Evolutionary conservation across 2,113 vertebrate genomes (phyloP), one percentile per base, ranked within the genome.

Genomic region (Myotis lucifugus): DNA sequence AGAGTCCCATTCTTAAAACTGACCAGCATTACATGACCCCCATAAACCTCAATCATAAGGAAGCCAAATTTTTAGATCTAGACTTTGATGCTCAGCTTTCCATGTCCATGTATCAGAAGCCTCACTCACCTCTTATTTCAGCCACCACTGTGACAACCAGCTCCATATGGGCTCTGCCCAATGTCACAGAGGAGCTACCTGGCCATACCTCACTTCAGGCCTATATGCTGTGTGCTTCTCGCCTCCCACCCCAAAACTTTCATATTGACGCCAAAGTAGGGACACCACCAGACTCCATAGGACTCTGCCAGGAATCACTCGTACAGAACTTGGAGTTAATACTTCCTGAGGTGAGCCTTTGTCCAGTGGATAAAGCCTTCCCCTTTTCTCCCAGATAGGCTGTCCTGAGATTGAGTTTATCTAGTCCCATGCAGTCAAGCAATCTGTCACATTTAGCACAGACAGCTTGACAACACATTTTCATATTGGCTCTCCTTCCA

Each of bases 41-140:
- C 42, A 46, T 42, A 42, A 78, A 34, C 18, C 21, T 15, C 37
- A 87, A 61, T 52, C 82, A 73, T 40, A 40, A 91, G 54, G 42
- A 34, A 88, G n/a, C 73, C 72, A 93, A 70, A 27, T 66, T 85
- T 85, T 81, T 23, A 88, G 14, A 88, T 76, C 52, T 67, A 85
- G 25, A 73, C 21, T 85, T 67, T 82, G 29, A 85, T 50, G 56
- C 10, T 74, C n/a, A 82, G 32, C 56, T 85, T 70, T 32, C 73
- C 2, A 56, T 27, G 13, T 7, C 32, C 54, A 67, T 6, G 15
- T 17, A 67, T 67, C 6, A 73, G 69, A 74, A 72, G 42, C 40
- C 42, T 79, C 88, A 73, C 15, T 70, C 52, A 19, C n/a, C 34
- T 84, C 61, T 91, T 25, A n/a, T 67, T 73, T 27, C 70, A 85